Conservation (phyloP, 2,113 vertebrate species). For the Hyperoodon ampullatus region DNA sequence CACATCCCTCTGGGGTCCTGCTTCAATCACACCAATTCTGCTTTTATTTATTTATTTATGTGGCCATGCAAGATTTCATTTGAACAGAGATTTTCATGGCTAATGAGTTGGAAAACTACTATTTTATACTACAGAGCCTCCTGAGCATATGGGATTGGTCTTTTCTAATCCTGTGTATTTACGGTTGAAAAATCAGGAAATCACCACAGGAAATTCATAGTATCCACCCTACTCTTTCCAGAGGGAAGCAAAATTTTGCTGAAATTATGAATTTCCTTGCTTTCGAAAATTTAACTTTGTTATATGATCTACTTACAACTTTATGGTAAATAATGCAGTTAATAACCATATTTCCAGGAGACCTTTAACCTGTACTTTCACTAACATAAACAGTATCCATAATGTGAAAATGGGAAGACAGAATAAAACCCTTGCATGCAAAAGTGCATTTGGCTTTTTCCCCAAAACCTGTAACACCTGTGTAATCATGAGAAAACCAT, state of each 20-base stretch:
- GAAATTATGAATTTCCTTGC: constrained; percentile 23
- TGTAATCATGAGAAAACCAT: not conserved
- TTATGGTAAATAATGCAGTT: constrained; percentile 13
- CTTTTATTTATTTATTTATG: constrained; percentile 23
- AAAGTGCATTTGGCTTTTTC: not conserved
- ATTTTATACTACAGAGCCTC: not conserved
- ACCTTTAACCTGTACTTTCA: not conserved
- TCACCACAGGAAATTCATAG: constrained; percentile 25
- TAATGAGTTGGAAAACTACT: not conserved
- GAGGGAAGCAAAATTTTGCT: not conserved
- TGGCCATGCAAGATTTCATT: constrained; percentile 17
- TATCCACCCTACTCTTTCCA: not conserved
- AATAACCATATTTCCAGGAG: not conserved
- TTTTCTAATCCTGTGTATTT: not conserved
- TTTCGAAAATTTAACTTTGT: constrained; percentile 36
- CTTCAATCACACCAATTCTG: not conserved
- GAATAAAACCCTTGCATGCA: constrained; percentile 9
- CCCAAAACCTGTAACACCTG: not conserved
- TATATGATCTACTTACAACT: not conserved
- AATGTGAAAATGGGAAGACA: constrained; percentile 8
- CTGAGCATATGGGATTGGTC: not conserved
- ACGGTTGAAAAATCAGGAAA: constrained; percentile 9
- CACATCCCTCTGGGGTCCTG: not conserved
- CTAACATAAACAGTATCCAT: not conserved
- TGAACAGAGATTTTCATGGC: not conserved